Evolutionary conservation across 2,797 vertebrate species (phyloP), one percentile per base, ranked within the genome.

Genomic region (Cirrhinus molitorella): DNA sequence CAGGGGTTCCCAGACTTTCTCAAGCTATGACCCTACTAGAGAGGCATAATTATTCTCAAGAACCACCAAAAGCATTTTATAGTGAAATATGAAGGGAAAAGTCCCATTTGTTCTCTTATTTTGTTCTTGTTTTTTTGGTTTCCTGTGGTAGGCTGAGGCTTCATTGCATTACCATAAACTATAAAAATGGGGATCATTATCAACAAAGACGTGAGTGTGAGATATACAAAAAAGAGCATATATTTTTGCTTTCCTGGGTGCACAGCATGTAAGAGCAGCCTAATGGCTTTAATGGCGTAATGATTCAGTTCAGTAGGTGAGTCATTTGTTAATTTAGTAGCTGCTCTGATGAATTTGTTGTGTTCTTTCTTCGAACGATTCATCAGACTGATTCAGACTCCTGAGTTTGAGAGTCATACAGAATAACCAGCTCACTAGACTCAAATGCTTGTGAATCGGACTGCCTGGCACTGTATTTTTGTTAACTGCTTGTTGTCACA

Each of bases 31-130:
- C 12, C 43, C 43, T 49, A 4, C 23, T 21, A n/a, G 19, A 45
- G 57, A n/a, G 55, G 28, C 31, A 16, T 47, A 63, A 66, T 78
- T 78, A 31, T 43, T 63, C 59, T 16, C 43, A 49, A 66, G 76
- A 51, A 47, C 43, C 12, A 34, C 19, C 8, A n/a, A 34, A 77
- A 28, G 28, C 1, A 28, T 66, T 51, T 49, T 5, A 66, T 19
- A 63, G 43, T 65, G 12, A 78, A 78, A 21, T 65, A 65, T 49
- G 43, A 31, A 6, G 16, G 12, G 1, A 1, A 47, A 77, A 10
- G 9, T n/a, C 37, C 16, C 16, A 43, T 45, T 59, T n/a, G 59
- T 63, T 78, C 40, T 65, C 43, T 65, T 37, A 43, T 61, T 37
- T 77, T 28, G n/a, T 7, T 63, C 13, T 47, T 1, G 5, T 19